Evolutionary conservation across 2,113 vertebrate species (phyloP).

Genomic region (Chionomys nivalis): DNA sequence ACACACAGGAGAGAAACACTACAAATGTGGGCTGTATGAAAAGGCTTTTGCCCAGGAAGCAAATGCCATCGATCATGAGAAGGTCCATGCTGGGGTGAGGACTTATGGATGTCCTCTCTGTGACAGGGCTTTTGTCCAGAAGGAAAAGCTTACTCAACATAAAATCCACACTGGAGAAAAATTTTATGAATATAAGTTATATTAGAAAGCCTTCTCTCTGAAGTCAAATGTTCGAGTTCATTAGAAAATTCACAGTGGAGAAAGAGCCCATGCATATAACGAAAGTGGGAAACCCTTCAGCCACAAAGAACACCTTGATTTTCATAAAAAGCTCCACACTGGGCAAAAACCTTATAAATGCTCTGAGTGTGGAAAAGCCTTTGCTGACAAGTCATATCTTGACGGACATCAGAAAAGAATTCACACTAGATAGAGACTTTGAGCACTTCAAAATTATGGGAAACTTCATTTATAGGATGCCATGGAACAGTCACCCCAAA

Average conservation of each 20-base stretch:
- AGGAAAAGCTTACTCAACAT: not conserved
- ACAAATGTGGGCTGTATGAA: not conserved
- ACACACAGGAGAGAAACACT: not conserved
- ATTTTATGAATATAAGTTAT: not conserved
- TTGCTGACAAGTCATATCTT: not conserved
- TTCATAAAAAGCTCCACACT: not conserved
- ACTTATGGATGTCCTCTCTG: not conserved
- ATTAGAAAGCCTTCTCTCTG: slow-evolving; percentile 28
- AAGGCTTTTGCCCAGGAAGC: not conserved
- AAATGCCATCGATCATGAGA: not conserved
- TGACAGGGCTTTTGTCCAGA: not conserved
- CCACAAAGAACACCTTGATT: not conserved
- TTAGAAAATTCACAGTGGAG: slow-evolving; percentile 16
- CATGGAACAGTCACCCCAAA: not conserved
- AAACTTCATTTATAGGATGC: not conserved
- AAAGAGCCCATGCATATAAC: not conserved
- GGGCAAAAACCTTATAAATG: not conserved
- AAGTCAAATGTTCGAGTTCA: not conserved
- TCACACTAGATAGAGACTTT: not conserved
- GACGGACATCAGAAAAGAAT: not conserved
- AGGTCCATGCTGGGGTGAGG: not conserved
- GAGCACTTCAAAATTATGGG: not conserved
- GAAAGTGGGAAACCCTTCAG: not conserved
- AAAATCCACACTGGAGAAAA: not conserved
- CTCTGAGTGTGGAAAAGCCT: not conserved